Conservation (phyloP, 2,113 vertebrate species). For the Loxodonta africana region DNA sequence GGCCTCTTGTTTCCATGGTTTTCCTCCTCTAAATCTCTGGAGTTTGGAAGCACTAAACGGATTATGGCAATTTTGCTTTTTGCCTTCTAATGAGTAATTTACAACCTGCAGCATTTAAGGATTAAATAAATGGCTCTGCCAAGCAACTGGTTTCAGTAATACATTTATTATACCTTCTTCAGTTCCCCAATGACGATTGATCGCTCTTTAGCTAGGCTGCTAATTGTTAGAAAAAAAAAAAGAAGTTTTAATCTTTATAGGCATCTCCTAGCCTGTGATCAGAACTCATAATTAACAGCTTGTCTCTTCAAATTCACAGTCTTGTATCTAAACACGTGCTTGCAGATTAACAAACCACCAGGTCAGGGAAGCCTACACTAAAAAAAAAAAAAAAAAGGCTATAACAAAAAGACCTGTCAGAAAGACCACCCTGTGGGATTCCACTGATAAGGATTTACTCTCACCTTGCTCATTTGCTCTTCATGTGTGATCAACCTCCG, state of each 20-base stretch:
- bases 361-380: constrained; percentile 59
- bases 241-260: constrained; percentile 70
- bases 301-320: constrained; percentile 60
- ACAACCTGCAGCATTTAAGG: constrained; percentile 69
- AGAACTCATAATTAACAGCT: constrained; percentile 70
- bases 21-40: constrained; percentile 62
- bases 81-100: constrained; percentile 74
- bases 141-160: constrained; percentile 56
- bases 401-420: constrained; percentile 42
- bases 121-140: constrained; percentile 68
- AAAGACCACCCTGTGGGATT: constrained; percentile 67
- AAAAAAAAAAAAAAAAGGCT: background rate
- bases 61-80: constrained; percentile 74
- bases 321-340: constrained; percentile 65
- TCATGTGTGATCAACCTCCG: constrained; percentile 29
- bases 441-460: constrained; percentile 55
- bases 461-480: constrained; percentile 56
- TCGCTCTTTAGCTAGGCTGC: constrained; percentile 36
- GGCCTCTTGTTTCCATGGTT: constrained; percentile 70
- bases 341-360: constrained; percentile 60
- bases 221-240: constrained; percentile 73
- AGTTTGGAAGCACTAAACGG: constrained; percentile 66
- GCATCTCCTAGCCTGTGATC: constrained; percentile 69
- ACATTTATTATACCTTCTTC: constrained; percentile 69
- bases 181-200: constrained; percentile 69